Conservation (phyloP, 2,797 vertebrate genomes). For the Dipus sagitta region DNA sequence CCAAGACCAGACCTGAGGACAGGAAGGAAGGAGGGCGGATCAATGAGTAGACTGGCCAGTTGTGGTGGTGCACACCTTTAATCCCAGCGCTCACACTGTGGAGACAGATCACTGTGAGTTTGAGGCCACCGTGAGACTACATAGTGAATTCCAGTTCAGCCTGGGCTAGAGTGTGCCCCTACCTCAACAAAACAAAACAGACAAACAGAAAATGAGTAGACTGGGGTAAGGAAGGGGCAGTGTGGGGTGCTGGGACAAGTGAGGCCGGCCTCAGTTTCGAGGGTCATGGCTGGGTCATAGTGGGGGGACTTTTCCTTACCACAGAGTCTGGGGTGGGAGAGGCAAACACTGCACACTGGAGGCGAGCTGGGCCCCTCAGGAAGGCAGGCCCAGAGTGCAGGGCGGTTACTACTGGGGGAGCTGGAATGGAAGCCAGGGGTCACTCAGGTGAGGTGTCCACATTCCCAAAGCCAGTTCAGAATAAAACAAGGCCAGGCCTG, state of each 20-base stretch:
- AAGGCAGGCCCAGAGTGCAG: conserved; percentile 91
- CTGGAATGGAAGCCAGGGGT: conserved; percentile 83
- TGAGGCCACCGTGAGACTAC: no score
- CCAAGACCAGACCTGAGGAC: conserved; percentile 93
- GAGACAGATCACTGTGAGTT: no score
- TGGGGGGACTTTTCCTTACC: conserved; percentile 88
- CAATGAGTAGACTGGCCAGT: not conserved
- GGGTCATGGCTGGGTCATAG: no score
- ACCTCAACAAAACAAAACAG: no score
- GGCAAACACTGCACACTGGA: conserved; percentile 93
- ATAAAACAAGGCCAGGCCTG: not conserved
- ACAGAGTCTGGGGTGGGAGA: conserved; percentile 94
- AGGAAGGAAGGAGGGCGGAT: not conserved
- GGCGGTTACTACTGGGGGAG: conserved; percentile 93
- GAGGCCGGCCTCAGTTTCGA: not conserved
- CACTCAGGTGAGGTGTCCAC: not conserved
- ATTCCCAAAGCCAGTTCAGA: not conserved
- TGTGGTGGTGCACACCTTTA: no score
- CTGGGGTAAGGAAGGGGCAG: not conserved
- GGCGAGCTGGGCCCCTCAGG: conserved; percentile 93
- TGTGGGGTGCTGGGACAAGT: not conserved
- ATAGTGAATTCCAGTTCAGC: no score
- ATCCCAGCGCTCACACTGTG: no score
- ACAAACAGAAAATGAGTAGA: no score
- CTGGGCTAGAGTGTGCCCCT: no score